Evolutionary conservation across 2,888 invertebrate species (phyloP).

Genomic region (Harmothoe impar): DNA sequence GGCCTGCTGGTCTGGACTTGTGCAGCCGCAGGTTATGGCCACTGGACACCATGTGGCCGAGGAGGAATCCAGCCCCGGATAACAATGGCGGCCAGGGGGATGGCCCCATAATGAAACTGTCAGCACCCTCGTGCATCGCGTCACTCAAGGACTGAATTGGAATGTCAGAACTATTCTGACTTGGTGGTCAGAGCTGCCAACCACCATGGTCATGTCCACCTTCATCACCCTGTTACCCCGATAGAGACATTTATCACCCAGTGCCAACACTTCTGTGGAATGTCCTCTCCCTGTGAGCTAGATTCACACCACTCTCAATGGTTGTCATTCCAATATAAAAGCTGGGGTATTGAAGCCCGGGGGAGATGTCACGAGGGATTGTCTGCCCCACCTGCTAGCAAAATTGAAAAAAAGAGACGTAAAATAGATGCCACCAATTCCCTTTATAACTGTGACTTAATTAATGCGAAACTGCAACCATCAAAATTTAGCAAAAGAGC

Average conservation of each 20-base stretch:
- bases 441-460: too few relatives aligned
- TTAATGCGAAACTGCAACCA: too few relatives aligned
- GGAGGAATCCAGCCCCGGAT: neutral
- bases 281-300: neutral
- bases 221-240: neutral
- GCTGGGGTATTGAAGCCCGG: neutral
- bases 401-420: neutral
- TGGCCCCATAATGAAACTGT: conserved; percentile 43
- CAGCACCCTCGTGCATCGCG: conserved; percentile 1
- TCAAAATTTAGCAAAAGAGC: too few relatives aligned
- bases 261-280: neutral
- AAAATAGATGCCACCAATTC: too few relatives aligned
- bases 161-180: conserved; percentile 34
- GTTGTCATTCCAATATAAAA: neutral
- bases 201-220: neutral
- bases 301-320: conserved; percentile 17
- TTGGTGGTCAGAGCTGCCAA: conserved; percentile 27
- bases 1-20: conserved; percentile 19
- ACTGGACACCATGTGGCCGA: conserved; percentile 3
- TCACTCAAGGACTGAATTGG: conserved; percentile 46
- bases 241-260: conserved; percentile 23
- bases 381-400: neutral
- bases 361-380: too few relatives aligned
- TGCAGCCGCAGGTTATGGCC: neutral
- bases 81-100: conserved; percentile 11